Evolutionary conservation across 2,113 vertebrate species (phyloP).

Genomic region (Archocentrus centrarchus): DNA sequence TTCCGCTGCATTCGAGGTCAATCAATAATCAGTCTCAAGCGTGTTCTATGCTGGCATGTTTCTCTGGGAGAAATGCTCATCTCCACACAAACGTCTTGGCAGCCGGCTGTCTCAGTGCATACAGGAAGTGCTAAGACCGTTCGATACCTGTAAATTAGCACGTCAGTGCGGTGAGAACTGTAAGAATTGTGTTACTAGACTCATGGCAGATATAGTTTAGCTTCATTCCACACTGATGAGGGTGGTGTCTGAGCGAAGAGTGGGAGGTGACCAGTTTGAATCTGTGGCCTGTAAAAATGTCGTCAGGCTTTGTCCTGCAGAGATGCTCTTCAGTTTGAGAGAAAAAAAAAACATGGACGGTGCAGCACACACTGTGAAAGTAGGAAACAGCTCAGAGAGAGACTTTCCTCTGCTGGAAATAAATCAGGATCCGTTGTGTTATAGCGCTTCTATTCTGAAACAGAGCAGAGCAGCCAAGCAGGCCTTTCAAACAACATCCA

Average conservation of each 20-base stretch:
- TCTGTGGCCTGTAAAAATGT: not conserved
- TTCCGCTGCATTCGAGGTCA: not conserved
- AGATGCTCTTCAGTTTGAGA: not conserved
- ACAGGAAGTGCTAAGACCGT: not conserved
- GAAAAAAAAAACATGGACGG: not conserved
- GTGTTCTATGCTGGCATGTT: not conserved
- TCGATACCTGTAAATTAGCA: slow-evolving; percentile 1
- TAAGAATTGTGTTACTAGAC: not conserved
- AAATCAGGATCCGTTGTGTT: not conserved
- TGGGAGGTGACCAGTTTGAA: not conserved
- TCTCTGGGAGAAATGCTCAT: not conserved
- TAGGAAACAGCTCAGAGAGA: not conserved
- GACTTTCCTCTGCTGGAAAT: not conserved
- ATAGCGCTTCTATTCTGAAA: slow-evolving; percentile 7
- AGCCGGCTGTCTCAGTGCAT: not conserved
- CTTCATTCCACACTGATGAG: not conserved
- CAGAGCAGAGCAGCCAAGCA: not conserved
- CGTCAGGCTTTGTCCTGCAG: not conserved
- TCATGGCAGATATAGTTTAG: not conserved
- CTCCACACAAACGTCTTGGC: not conserved
- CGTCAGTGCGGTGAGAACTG: not conserved
- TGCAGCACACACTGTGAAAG: not conserved
- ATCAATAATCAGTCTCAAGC: not conserved
- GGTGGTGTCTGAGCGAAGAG: not conserved
- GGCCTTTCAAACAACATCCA: not conserved